Percentiles rank a stretch among this genome's conserved stretches.
Evolutionary conservation across 2,797 vertebrate species (phyloP).

Genomic region (Selene dorsalis): DNA sequence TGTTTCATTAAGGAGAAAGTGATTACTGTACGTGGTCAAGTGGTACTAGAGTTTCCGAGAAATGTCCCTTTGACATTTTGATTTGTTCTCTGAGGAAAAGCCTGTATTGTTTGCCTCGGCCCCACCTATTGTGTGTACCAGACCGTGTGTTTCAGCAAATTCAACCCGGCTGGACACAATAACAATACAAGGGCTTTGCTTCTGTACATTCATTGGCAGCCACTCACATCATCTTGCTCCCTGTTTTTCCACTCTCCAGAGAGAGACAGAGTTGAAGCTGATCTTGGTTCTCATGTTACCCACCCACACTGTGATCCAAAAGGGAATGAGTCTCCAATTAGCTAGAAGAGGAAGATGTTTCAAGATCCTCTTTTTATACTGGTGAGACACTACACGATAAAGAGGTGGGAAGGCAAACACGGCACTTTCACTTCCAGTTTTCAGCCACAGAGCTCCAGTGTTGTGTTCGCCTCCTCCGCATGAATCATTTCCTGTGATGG

Average conservation of each 20-base stretch:
- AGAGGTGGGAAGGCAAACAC: slow-evolving; percentile 2
- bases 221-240: slow-evolving; percentile 29
- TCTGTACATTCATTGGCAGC: slow-evolving; percentile 32
- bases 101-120: slow-evolving; percentile 52
- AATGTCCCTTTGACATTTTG: slow-evolving; percentile 47
- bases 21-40: slow-evolving; percentile 10
- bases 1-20: slow-evolving; percentile 41
- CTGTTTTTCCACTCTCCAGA: slow-evolving; percentile 6
- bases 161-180: slow-evolving; percentile 26
- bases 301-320: slow-evolving; percentile 33
- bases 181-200: slow-evolving; percentile 42
- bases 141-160: slow-evolving; percentile 41
- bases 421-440: slow-evolving; percentile 73
- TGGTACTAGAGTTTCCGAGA: slow-evolving; percentile 18
- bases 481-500: slow-evolving; percentile 56
- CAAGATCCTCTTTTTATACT: slow-evolving; percentile 66
- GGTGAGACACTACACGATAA: slow-evolving; percentile 41
- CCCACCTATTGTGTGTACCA: slow-evolving; percentile 46
- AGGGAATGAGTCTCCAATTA: slow-evolving; percentile 69
- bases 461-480: not conserved
- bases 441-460: slow-evolving; percentile 9
- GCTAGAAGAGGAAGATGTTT: slow-evolving; percentile 67
- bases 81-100: slow-evolving; percentile 59
- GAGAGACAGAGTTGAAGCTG: slow-evolving; percentile 10
- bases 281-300: slow-evolving; percentile 44